These are phyloP conservation scores for Simalia tracyae DNA, from an alignment of 2,797 vertebrate species.

Conservation along the genomic window DNA sequence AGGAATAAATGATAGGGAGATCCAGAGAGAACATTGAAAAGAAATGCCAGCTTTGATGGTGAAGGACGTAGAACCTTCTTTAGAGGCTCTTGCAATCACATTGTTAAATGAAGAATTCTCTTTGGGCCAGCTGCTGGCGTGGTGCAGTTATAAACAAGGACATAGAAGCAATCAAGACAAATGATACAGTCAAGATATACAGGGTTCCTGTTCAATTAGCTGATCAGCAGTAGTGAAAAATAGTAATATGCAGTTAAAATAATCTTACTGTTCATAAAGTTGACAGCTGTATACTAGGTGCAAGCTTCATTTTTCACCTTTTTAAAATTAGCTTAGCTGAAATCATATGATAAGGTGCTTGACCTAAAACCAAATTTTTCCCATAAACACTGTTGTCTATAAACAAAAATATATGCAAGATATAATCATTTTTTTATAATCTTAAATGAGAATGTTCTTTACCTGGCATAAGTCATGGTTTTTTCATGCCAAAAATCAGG, in stretches of 20 bases:
- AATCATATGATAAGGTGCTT: background rate
- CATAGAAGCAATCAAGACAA: conserved; percentile 63
- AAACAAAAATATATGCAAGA: background rate
- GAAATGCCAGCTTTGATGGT: conserved; percentile 28
- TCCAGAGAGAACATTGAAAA: conserved; percentile 42
- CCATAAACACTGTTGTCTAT: background rate
- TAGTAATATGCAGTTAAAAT: conserved; percentile 64
- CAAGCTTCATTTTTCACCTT: conserved; percentile 29
- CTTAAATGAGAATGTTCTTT: background rate
- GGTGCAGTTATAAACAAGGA: conserved; percentile 69
- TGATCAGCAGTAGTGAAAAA: conserved; percentile 58
- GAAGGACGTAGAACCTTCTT: conserved; percentile 38
- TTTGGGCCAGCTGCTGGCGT: conserved; percentile 63
- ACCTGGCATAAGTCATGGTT: background rate
- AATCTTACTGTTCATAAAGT: conserved; percentile 54
- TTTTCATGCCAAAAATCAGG: background rate
- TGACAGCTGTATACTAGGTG: conserved; percentile 31
- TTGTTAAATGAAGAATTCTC: conserved; percentile 67
- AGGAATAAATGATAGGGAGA: conserved; percentile 2
- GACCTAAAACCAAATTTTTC: background rate
- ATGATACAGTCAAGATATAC: conserved; percentile 56
- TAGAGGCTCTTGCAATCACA: conserved; percentile 44
- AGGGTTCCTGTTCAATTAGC: conserved; percentile 62
- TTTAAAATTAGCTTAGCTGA: background rate
- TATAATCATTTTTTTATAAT: background rate